phyloP scores from a whole-genome alignment of 2,113 vertebrate genomes.

The Melanocharis versteri region DNA sequence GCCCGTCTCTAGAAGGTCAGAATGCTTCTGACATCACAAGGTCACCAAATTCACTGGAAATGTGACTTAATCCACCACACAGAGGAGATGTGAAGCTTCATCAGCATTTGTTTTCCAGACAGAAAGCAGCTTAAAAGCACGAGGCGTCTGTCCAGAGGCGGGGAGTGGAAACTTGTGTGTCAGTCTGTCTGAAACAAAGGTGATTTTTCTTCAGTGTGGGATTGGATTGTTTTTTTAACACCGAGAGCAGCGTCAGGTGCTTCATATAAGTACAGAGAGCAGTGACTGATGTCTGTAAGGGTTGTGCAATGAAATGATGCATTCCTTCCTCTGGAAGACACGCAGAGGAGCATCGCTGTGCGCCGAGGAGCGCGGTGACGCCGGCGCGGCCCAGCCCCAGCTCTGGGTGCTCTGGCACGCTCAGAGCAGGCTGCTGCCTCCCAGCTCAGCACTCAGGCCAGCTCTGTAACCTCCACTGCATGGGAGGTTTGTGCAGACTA shows the following conservation, averaged over 20 bases:
- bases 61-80: not conserved
- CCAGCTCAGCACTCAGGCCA: not conserved
- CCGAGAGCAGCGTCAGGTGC: not conserved
- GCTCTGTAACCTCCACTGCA: not conserved
- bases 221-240: not conserved
- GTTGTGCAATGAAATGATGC: not conserved
- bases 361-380: fast-evolving
- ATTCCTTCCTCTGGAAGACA: not conserved
- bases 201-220: not conserved
- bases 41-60: not conserved
- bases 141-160: not conserved
- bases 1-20: not conserved
- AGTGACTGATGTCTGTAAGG: not conserved
- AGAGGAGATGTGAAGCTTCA: not conserved
- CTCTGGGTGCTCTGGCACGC: not conserved
- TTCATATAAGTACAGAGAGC: fast-evolving
- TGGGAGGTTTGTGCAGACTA: not conserved
- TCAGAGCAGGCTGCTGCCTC: not conserved
- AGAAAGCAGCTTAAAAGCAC: not conserved
- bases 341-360: fast-evolving
- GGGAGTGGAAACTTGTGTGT: not conserved
- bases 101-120: not conserved
- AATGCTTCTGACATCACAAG: not conserved
- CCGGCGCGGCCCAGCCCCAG: fast-evolving
- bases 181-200: not conserved